Percentiles rank a stretch among this genome's conserved stretches.
Conservation (phyloP, 2,888 invertebrate species). For the Baccha elongata region DNA sequence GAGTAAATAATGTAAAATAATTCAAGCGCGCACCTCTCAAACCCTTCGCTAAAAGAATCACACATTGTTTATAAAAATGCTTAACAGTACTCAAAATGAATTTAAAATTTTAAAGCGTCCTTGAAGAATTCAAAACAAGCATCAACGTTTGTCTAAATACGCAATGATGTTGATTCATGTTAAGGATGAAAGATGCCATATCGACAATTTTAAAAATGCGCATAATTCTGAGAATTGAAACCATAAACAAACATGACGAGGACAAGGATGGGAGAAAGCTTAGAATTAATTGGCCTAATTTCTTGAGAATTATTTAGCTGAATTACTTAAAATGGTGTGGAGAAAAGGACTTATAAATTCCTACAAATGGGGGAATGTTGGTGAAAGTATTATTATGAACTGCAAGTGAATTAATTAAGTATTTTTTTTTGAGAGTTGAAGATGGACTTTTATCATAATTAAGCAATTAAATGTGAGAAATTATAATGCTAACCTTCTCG, state of each 20-base stretch:
- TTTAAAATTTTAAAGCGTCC: slow-evolving; percentile 44
- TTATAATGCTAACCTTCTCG: no score
- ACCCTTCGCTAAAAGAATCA: neutral
- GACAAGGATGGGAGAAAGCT: slow-evolving; percentile 4
- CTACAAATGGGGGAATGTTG: no score
- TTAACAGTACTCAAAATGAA: slow-evolving; percentile 40
- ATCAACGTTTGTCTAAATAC: neutral
- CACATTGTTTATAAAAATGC: slow-evolving; percentile 2
- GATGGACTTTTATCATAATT: no score
- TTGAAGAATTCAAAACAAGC: slow-evolving; percentile 48
- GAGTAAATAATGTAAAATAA: slow-evolving; percentile 17
- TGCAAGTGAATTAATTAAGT: no score
- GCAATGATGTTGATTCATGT: slow-evolving; percentile 9
- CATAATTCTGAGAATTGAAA: slow-evolving; percentile 37
- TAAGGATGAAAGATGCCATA: slow-evolving; percentile 33
- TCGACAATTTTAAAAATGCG: slow-evolving; percentile 55
- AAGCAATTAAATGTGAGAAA: no score
- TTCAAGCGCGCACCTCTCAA: neutral
- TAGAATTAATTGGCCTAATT: slow-evolving; percentile 70
- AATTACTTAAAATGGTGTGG: neutral
- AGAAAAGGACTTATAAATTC: neutral
- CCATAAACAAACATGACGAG: neutral
- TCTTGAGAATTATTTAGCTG: slow-evolving; percentile 32
- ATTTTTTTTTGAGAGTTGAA: no score
- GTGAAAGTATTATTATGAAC: no score